Base-by-base conservation (phyloP, 2,797 vertebrate species). In the Setipinna tenuifilis region DNA sequence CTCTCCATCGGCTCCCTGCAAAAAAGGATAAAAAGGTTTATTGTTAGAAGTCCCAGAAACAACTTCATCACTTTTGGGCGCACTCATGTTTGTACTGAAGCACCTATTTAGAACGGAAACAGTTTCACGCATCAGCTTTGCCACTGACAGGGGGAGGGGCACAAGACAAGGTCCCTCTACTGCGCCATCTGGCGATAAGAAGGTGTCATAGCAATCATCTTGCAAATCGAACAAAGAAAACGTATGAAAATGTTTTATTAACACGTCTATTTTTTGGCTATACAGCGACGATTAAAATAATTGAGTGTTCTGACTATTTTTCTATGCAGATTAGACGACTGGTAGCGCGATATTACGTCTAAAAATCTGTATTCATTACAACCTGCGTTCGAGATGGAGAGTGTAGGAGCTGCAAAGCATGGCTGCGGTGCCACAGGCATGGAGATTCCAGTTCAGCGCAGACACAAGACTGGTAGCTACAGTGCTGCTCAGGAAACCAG, bases 181-280 rank as follows among this genome's bases (percentile, higher is more conserved):
- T 91, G 90, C 92, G 95, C 94, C 95, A 92, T 92, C 96, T 96
- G 92, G 94, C 91, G 96, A 92, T 92, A 88, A 92, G 91, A 88
- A 88, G 89, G 91, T 90, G 92, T 86, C 88, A 96, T 89, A 93
- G 93, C 95, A 94, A 83, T 83, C 93, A 92, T 94, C 94, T 94
- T 93, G 90, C 91, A 88, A 87, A 92, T 89, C 93, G 93, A 93
- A 94, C 93, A 93, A 92, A 93, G 92, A 88, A 91, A 92, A 92
- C 91, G 82, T 82, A 85, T 89, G 86, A 86, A 89, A 91, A 89
- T 89, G 88, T 25, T 85, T 82, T 78, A 83, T 23, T 57, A 89
- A 89, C 16, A 59, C 31, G 86, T 83, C 2, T 6, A 68, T 65
- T 25, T 87, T 81, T 85, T 83, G 86, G 50, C 71, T 21, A 90